These are phyloP conservation scores for Andrena haemorrhoa DNA, from an alignment of 2,888 invertebrate genomes.

Conservation along the genomic window DNA sequence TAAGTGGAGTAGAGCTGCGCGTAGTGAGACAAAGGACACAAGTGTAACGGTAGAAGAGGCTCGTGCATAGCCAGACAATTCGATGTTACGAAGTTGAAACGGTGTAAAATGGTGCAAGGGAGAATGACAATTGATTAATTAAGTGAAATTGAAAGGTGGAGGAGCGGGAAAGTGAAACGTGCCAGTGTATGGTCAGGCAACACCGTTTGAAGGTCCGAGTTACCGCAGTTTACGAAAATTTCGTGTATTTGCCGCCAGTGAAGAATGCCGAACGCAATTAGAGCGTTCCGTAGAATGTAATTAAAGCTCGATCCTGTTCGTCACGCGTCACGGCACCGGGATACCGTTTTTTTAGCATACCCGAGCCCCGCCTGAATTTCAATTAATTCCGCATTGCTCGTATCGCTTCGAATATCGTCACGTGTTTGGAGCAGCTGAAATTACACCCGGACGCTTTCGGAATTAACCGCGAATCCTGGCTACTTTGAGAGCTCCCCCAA, in stretches of 20 bases:
- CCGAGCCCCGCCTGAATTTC: constrained; percentile 27
- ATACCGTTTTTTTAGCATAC: neutral
- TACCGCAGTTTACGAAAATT: neutral
- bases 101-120: neutral
- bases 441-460: constrained; percentile 18
- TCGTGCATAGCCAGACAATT: neutral
- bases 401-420: constrained; percentile 24
- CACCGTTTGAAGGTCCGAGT: neutral
- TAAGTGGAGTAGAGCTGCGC: neutral
- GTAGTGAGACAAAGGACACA: neutral
- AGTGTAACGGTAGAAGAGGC: neutral
- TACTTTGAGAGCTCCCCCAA: constrained; percentile 39
- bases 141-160: too few species aligned
- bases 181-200: too few species aligned
- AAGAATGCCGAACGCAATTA: constrained; percentile 4
- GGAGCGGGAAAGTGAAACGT: neutral
- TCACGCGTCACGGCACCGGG: neutral
- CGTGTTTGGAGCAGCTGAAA: constrained; percentile 32
- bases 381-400: constrained; percentile 42
- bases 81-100: neutral
- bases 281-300: constrained; percentile 14
- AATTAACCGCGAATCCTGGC: constrained; percentile 28
- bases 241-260: neutral
- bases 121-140: neutral
- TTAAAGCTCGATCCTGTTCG: constrained; percentile 6